Conservation (phyloP, 2,888 invertebrate species). For the Pycnomerus fuliginosus region DNA sequence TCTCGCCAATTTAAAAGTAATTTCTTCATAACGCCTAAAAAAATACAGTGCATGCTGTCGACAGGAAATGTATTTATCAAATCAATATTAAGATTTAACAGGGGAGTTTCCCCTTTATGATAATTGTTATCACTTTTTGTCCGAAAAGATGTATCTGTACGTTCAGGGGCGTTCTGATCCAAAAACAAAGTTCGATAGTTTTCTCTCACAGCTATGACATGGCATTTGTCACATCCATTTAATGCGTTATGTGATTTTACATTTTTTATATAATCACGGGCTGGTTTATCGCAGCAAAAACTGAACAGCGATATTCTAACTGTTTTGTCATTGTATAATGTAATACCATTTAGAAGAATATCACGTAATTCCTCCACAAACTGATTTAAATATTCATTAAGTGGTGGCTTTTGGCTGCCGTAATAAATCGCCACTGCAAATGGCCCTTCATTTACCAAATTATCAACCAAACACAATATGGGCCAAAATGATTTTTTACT, state of each 20-base stretch:
- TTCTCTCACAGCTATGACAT: constrained; percentile 22
- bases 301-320: constrained; percentile 7
- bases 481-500: constrained; percentile 20
- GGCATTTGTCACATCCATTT: constrained; percentile 31
- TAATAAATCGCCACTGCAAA: constrained; percentile 25
- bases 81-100: constrained; percentile 21
- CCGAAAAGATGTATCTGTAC: constrained; percentile 25
- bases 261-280: constrained; percentile 25
- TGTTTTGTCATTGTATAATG: constrained; percentile 3
- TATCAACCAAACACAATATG: constrained; percentile 19
- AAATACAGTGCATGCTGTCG: constrained; percentile 32
- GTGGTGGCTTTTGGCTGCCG: constrained; percentile 24
- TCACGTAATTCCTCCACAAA: constrained; percentile 23
- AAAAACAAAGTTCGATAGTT: constrained; percentile 27
- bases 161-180: constrained; percentile 23
- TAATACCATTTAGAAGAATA: constrained; percentile 15
- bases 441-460: constrained; percentile 2
- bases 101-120: constrained; percentile 26
- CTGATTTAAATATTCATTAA: constrained; percentile 21
- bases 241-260: constrained; percentile 28
- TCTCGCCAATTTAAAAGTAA: constrained; percentile 28
- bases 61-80: constrained; percentile 24
- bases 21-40: constrained; percentile 30
- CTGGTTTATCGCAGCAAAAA: constrained; percentile 28
- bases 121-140: constrained; percentile 16